These are phyloP conservation scores for Heliconius nattereri DNA, from an alignment of 1,140 invertebrate genomes.

Conservation along the genomic window DNA sequence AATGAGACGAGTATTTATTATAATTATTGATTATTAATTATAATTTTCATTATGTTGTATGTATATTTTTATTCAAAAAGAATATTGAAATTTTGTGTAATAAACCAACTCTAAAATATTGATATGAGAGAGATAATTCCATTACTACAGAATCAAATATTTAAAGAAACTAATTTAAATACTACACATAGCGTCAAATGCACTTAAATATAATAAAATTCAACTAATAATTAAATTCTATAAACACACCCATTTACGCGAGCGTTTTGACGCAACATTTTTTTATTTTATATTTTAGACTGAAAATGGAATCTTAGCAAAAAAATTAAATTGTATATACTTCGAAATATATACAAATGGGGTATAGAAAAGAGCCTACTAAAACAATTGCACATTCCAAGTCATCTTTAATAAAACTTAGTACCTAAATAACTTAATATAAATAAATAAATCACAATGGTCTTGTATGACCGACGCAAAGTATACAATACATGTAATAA, in stretches of 20 bases:
- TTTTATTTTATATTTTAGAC: not conserved
- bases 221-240: not conserved
- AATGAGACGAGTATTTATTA: no score
- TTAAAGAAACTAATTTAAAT: not conserved
- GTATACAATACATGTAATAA: not conserved
- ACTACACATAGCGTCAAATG: not conserved
- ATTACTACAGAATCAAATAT: not conserved
- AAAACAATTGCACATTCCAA: not conserved
- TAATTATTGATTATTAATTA: no score
- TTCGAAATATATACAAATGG: not conserved
- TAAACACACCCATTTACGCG: not conserved
- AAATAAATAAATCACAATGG: constrained; percentile 14
- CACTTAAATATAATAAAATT: not conserved
- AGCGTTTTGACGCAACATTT: not conserved
- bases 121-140: no score
- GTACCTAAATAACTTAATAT: constrained; percentile 6
- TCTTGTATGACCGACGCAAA: not conserved
- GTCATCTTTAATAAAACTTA: not conserved
- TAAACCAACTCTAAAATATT: no score
- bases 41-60: not conserved
- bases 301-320: not conserved
- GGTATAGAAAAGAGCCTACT: not conserved
- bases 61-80: not conserved
- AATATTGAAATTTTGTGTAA: no score
- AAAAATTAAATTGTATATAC: not conserved